phyloP scores from a whole-genome alignment of 2,888 invertebrate genomes.

The Podabrus alpinus region DNA sequence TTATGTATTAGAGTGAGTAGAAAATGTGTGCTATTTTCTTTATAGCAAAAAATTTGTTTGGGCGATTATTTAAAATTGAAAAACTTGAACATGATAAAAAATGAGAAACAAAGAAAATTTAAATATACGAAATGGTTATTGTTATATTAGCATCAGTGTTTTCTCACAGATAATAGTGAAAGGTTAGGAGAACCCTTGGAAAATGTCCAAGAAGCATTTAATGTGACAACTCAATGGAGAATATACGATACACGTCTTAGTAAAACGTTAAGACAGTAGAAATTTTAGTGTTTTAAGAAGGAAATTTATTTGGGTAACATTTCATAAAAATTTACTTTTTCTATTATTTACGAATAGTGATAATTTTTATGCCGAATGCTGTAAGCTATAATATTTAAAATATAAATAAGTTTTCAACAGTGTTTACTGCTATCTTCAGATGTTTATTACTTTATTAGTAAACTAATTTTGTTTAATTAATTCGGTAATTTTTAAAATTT shows the following conservation, averaged over 20 bases:
- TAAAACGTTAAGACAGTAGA: constrained; percentile 20
- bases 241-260: constrained; percentile 22
- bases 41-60: too few species aligned
- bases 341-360: neutral
- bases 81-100: neutral
- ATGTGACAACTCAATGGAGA: constrained; percentile 27
- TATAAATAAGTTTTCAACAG: too few species aligned
- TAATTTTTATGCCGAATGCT: neutral
- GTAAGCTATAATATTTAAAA: too few species aligned
- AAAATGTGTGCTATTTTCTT: too few species aligned
- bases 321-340: neutral
- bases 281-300: constrained; percentile 13
- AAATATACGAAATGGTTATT: constrained; percentile 5
- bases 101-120: neutral
- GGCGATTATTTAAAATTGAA: neutral
- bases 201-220: constrained; percentile 17
- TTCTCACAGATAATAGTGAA: constrained; percentile 10
- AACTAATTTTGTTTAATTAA: too few species aligned
- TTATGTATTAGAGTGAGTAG: too few species aligned
- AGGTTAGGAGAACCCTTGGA: constrained; percentile 14
- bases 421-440: too few species aligned
- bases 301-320: constrained; percentile 13
- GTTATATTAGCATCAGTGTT: constrained; percentile 17
- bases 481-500: too few species aligned
- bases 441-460: too few species aligned